phyloP scores from a whole-genome alignment of 1,140 invertebrate genomes.

The Drosophila ficusphila region DNA sequence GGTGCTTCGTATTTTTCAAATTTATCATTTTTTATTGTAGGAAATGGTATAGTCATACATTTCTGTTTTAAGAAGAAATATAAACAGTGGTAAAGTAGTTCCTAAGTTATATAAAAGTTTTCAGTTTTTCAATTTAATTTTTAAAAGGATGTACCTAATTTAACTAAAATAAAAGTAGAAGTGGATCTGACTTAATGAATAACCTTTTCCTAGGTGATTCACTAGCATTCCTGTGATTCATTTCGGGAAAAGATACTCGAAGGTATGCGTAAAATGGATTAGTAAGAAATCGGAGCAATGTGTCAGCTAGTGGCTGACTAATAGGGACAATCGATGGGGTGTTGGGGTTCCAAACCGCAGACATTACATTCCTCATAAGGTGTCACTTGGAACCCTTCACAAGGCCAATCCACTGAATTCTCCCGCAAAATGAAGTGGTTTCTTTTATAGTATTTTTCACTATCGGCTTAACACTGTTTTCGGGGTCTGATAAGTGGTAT shows the following conservation, averaged over 20 bases:
- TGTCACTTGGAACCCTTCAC: not conserved
- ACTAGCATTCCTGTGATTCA: not conserved
- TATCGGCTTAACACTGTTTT: slow-evolving; percentile 12
- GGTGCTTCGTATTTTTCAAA: not conserved
- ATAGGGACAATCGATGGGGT: not conserved
- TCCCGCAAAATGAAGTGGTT: not conserved
- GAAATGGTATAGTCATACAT: too few relatives aligned
- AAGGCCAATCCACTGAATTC: not conserved
- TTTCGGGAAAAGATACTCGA: not conserved
- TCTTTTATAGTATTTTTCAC: not conserved
- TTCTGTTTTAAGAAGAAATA: too few relatives aligned
- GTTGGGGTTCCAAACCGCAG: not conserved
- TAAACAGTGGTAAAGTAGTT: too few relatives aligned
- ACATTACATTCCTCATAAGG: not conserved
- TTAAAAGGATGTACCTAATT: too few relatives aligned
- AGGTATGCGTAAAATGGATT: not conserved
- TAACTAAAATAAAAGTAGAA: not conserved
- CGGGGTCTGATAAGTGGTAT: slow-evolving; percentile 7
- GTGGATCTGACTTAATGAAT: not conserved
- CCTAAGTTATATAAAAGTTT: too few relatives aligned
- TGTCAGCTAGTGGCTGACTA: not conserved
- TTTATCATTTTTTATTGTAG: not conserved
- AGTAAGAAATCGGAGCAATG: not conserved
- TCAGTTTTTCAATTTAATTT: too few relatives aligned
- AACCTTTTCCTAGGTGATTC: not conserved